Conservation (phyloP, 1,140 invertebrate species). For the Drosophila azteca region DNA sequence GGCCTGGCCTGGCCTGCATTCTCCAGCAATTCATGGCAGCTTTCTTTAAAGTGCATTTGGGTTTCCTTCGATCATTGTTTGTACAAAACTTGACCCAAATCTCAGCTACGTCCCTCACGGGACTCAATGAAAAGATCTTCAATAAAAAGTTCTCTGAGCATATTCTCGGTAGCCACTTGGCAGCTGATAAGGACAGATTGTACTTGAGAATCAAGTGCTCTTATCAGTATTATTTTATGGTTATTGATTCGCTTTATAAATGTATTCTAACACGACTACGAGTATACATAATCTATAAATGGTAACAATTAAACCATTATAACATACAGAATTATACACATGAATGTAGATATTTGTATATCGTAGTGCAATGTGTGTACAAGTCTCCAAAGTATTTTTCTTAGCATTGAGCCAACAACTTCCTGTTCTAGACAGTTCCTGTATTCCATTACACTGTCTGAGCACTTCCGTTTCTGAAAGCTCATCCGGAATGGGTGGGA, state of each 20-base stretch:
- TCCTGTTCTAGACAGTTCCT: slow-evolving; percentile 12
- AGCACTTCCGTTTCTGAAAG: neutral
- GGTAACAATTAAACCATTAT: no score
- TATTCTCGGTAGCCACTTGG: neutral
- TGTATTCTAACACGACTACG: no score
- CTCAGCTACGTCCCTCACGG: neutral
- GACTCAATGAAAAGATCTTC: slow-evolving; percentile 31
- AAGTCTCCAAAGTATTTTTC: no score
- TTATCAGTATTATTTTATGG: slow-evolving; percentile 12
- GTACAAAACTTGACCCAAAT: slow-evolving; percentile 51
- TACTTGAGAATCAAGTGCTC: slow-evolving; percentile 37
- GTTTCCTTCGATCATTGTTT: slow-evolving; percentile 16
- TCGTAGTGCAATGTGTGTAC: no score
- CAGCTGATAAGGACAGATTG: slow-evolving; percentile 22
- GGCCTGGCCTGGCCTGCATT: slow-evolving; percentile 5
- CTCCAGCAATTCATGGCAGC: slow-evolving; percentile 26
- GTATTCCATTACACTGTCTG: slow-evolving; percentile 13
- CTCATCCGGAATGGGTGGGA: neutral
- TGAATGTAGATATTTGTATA: no score
- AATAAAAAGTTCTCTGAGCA: slow-evolving; percentile 18
- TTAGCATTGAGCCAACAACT: no score
- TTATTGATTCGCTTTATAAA: neutral
- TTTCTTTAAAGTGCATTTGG: slow-evolving; percentile 33
- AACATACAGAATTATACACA: no score
- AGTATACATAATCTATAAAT: no score